phyloP scores from a whole-genome alignment of 2,113 vertebrate species.

The Brachionichthys hirsutus region DNA sequence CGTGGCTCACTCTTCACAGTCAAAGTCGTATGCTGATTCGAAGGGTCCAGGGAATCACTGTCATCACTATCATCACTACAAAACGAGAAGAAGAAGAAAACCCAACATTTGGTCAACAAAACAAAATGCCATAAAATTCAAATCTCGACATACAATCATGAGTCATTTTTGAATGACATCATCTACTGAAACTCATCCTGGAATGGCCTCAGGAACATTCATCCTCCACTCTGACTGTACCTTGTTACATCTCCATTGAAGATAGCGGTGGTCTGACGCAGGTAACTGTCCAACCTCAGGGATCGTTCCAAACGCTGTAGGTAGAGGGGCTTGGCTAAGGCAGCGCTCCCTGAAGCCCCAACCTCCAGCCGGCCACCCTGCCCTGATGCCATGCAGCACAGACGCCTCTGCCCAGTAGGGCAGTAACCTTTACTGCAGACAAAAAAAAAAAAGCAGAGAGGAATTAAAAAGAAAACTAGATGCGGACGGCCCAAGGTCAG shows the following conservation, averaged over 20 bases:
- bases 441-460: neutral
- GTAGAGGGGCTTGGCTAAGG: slow-evolving; percentile 95
- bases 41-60: slow-evolving; percentile 87
- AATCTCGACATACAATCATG: neutral
- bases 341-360: slow-evolving; percentile 85
- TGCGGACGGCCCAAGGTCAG: no score
- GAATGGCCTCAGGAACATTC: neutral
- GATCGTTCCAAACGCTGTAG: slow-evolving; percentile 95
- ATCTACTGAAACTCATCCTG: neutral
- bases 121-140: neutral
- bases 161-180: neutral
- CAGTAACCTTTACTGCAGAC: slow-evolving; percentile 74
- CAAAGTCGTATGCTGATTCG: slow-evolving; percentile 79
- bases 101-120: neutral
- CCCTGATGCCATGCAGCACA: slow-evolving; percentile 95
- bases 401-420: slow-evolving; percentile 75
- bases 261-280: slow-evolving; percentile 87
- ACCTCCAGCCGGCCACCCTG: slow-evolving; percentile 83
- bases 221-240: slow-evolving; percentile 62
- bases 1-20: slow-evolving; percentile 87
- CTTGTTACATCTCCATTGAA: slow-evolving; percentile 93
- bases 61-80: slow-evolving; percentile 77
- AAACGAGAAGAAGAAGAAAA: slow-evolving; percentile 18
- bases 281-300: slow-evolving; percentile 90
- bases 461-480: neutral